phyloP scores from a whole-genome alignment of 2,113 vertebrate species.

The Chlamydotis undulata region DNA sequence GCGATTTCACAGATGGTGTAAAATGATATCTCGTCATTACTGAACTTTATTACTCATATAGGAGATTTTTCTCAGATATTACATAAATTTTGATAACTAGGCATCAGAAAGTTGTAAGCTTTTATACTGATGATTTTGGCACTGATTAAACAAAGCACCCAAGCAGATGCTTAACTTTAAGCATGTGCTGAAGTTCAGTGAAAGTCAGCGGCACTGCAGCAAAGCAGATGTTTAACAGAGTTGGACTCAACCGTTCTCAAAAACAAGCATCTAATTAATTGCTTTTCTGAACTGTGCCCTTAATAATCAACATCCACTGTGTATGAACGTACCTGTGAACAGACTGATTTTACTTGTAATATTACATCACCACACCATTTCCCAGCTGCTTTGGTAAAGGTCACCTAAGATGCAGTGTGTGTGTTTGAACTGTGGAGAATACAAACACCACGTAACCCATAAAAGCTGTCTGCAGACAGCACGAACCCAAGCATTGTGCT shows the following conservation, averaged over 20 bases:
- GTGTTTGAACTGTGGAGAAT: background rate
- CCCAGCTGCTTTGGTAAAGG: background rate
- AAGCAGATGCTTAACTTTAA: conserved; percentile 29
- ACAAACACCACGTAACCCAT: rapidly evolving
- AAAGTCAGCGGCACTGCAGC: background rate
- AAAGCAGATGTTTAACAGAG: conserved; percentile 33
- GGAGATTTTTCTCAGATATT: conserved; percentile 46
- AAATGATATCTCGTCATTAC: conserved; percentile 19
- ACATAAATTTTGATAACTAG: conserved; percentile 60
- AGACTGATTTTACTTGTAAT: background rate
- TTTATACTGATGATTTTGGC: conserved; percentile 23
- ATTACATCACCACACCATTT: background rate
- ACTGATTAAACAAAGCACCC: background rate
- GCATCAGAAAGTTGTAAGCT: conserved; percentile 25
- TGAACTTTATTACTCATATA: conserved; percentile 14
- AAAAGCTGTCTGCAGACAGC: background rate
- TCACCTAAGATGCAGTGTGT: background rate
- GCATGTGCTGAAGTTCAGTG: background rate
- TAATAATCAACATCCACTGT: background rate
- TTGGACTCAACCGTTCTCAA: background rate
- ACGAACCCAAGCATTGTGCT: rapidly evolving
- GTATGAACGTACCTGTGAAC: rapidly evolving
- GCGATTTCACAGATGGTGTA: conserved; percentile 52
- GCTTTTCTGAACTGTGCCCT: background rate
- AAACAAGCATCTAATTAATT: background rate